phyloP scores from a whole-genome alignment of 2,888 invertebrate genomes.

The Caenorhabditis sp. region DNA sequence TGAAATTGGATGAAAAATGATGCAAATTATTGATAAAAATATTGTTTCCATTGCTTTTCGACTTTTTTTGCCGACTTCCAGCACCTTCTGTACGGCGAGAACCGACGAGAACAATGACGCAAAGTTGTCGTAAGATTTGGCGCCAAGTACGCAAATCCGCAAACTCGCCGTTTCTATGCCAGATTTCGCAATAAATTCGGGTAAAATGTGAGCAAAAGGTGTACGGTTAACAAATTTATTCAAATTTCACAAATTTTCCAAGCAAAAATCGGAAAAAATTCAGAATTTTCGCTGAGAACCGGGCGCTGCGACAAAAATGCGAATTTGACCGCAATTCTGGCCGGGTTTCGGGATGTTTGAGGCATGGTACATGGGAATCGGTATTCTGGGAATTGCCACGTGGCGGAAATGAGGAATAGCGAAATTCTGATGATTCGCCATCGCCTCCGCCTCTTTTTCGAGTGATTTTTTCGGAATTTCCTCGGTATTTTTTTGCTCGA shows the following conservation, averaged over 20 bases:
- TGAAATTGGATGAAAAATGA: background rate
- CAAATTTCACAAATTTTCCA: slow-evolving; percentile 1
- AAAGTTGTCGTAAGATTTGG: slow-evolving; percentile 7
- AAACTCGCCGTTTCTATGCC: background rate
- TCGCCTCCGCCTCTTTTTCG: slow-evolving; percentile 42
- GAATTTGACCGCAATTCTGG: slow-evolving; percentile 33
- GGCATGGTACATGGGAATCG: slow-evolving; percentile 10
- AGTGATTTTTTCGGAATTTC: slow-evolving; percentile 10
- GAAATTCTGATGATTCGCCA: slow-evolving; percentile 14
- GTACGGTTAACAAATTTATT: slow-evolving; percentile 28
- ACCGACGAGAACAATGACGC: background rate
- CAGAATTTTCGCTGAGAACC: background rate
- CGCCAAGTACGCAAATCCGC: slow-evolving; percentile 1
- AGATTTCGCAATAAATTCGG: background rate
- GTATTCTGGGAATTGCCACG: slow-evolving; percentile 31
- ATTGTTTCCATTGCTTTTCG: too few relatives aligned
- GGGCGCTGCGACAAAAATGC: slow-evolving; percentile 50
- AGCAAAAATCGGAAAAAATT: too few relatives aligned
- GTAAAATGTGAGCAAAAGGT: background rate
- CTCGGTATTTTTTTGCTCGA: slow-evolving; percentile 5
- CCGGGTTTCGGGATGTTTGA: background rate
- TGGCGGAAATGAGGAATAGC: slow-evolving; percentile 34
- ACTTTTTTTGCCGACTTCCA: background rate
- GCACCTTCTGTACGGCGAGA: too few relatives aligned
- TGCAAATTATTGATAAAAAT: too few relatives aligned